Conservation (phyloP, 2,888 invertebrate genomes). For the Leptinotarsa tumamoca region DNA sequence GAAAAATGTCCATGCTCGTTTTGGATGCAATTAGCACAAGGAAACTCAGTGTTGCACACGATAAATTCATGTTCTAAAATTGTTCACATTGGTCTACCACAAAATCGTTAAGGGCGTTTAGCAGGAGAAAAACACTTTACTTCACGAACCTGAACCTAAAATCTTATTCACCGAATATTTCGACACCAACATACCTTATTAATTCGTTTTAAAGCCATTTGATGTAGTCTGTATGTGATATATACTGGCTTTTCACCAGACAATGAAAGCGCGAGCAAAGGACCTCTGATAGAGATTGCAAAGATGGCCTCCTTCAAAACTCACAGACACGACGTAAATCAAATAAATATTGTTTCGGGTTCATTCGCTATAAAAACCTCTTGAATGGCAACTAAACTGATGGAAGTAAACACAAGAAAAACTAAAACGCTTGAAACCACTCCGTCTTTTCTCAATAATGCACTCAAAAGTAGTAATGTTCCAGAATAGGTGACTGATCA, state of each 20-base stretch:
- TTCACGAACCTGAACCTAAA: conserved; percentile 48
- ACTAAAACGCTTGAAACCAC: conserved; percentile 49
- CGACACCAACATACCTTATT: conserved; percentile 84
- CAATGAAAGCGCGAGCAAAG: conserved; percentile 86
- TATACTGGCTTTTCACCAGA: conserved; percentile 83
- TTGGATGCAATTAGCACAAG: conserved; percentile 33
- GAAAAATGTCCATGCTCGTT: conserved; percentile 34
- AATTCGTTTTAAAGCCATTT: conserved; percentile 98
- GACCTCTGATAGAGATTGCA: conserved; percentile 89
- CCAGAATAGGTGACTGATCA: conserved; percentile 65
- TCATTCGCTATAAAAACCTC: conserved; percentile 44
- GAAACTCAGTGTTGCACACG: conserved; percentile 40
- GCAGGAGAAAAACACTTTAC: conserved; percentile 54
- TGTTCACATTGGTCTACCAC: conserved; percentile 77
- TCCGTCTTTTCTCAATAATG: conserved; percentile 47
- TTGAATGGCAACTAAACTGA: conserved; percentile 37
- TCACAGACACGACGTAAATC: conserved; percentile 80
- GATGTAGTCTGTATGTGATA: conserved; percentile 76
- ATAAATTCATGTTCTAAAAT: conserved; percentile 69
- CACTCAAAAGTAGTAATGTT: conserved; percentile 53
- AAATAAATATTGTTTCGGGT: conserved; percentile 62
- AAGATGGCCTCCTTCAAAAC: conserved; percentile 86
- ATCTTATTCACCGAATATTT: conserved; percentile 50
- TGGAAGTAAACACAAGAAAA: conserved; percentile 51
- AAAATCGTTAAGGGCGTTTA: conserved; percentile 71